These are phyloP conservation scores for Australoheros scitulus DNA, from an alignment of 2,113 vertebrate species.

Conservation along the genomic window DNA sequence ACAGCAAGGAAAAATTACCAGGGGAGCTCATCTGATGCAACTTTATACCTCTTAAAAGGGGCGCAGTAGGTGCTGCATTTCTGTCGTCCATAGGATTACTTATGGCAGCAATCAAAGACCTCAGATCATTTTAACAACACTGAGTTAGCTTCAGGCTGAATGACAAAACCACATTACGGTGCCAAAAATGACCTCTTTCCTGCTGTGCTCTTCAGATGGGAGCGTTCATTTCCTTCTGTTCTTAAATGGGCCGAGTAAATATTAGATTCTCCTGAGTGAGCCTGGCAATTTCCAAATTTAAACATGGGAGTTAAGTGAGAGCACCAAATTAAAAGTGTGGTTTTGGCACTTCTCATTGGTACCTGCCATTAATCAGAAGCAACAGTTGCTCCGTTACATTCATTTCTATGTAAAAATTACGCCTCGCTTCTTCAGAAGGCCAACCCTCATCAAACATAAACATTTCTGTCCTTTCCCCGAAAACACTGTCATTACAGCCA, in stretches of 20 bases:
- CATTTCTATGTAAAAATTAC: background rate
- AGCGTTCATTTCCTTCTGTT: conserved; percentile 27
- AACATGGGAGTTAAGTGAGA: conserved; percentile 32
- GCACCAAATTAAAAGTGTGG: conserved; percentile 51
- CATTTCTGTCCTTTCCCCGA: background rate
- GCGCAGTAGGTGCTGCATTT: background rate
- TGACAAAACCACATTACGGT: background rate
- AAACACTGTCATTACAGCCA: background rate
- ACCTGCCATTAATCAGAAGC: conserved; percentile 9
- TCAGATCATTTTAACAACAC: conserved; percentile 12
- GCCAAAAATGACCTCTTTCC: conserved; percentile 21
- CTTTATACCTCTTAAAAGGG: background rate
- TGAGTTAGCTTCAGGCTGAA: background rate
- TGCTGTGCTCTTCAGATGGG: conserved; percentile 10
- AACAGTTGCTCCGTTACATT: background rate
- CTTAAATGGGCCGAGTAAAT: conserved; percentile 28
- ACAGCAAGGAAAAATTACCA: background rate
- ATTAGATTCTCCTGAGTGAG: conserved; percentile 23
- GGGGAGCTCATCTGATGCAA: conserved; percentile 3
- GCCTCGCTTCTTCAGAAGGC: background rate
- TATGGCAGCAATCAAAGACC: conserved; percentile 13
- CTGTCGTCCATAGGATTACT: background rate
- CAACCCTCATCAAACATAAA: background rate
- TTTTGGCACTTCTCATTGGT: conserved; percentile 42
- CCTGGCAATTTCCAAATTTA: conserved; percentile 39